Evolutionary conservation across 1,140 invertebrate genomes (phyloP).

Genomic region (Listronotus bonariensis): DNA sequence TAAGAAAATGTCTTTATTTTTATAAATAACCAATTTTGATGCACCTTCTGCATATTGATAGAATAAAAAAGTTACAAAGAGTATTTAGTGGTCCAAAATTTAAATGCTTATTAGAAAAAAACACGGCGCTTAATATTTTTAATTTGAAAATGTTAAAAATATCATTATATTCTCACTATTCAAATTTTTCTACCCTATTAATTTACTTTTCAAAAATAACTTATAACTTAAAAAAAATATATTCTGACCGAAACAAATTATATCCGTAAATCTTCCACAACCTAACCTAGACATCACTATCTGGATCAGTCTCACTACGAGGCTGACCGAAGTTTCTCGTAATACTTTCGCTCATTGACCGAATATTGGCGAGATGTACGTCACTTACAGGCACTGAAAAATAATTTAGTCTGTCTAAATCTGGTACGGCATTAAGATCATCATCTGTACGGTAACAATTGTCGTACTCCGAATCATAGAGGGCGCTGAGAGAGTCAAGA

Average conservation of each 20-base stretch:
- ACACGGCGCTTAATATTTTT: no score
- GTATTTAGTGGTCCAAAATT: no score
- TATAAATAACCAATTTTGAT: no score
- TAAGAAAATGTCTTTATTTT: no score
- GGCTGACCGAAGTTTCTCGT: conserved; percentile 75
- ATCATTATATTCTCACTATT: no score
- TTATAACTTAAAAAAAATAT: neutral
- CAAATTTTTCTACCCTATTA: no score
- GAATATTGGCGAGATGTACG: conserved; percentile 75
- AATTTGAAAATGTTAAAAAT: no score
- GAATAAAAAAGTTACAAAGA: no score
- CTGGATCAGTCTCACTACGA: conserved; percentile 65
- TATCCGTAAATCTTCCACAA: neutral
- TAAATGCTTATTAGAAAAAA: no score
- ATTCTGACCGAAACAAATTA: neutral
- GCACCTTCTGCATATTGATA: no score
- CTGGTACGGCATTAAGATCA: conserved; percentile 53
- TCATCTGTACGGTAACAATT: conserved; percentile 62
- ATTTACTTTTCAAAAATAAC: no score
- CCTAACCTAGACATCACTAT: conserved; percentile 62
- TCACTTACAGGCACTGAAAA: conserved; percentile 64
- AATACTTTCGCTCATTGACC: conserved; percentile 75
- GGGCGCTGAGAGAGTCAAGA: conserved; percentile 76
- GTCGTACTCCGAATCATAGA: conserved; percentile 85
- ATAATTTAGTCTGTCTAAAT: conserved; percentile 54